These are phyloP conservation scores for Brachionus paranguensis DNA, from an alignment of 1,140 invertebrate species.

Conservation along the genomic window DNA sequence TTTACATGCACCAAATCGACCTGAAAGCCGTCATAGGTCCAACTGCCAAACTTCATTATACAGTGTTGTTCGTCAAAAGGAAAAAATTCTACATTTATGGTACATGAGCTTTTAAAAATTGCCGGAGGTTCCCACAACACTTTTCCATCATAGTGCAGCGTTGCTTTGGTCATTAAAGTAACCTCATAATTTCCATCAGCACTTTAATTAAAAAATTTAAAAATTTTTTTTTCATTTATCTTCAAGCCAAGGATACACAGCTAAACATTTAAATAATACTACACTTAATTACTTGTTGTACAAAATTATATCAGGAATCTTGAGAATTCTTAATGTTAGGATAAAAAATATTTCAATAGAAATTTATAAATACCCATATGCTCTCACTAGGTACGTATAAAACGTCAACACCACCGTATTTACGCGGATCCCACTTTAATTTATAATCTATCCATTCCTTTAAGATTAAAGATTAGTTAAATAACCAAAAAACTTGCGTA, in stretches of 20 bases:
- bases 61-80: slow-evolving; percentile 85
- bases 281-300: slow-evolving; percentile 81
- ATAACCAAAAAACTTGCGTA: slow-evolving; percentile 52
- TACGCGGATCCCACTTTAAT: slow-evolving; percentile 90
- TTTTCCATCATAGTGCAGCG: slow-evolving; percentile 75
- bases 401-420: slow-evolving; percentile 80
- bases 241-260: neutral
- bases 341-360: neutral
- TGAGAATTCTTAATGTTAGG: neutral
- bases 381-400: slow-evolving; percentile 91
- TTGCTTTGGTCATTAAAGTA: slow-evolving; percentile 88
- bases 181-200: slow-evolving; percentile 56
- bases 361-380: slow-evolving; percentile 73
- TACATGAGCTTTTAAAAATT: slow-evolving; percentile 97
- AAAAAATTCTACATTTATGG: slow-evolving; percentile 96
- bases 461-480: slow-evolving; percentile 63
- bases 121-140: slow-evolving; percentile 89
- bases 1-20: slow-evolving; percentile 65
- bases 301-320: slow-evolving; percentile 85
- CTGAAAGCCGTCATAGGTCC: slow-evolving; percentile 61
- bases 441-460: slow-evolving; percentile 91
- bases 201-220: neutral
- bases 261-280: neutral
- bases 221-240: neutral
- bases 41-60: slow-evolving; percentile 22